These are phyloP conservation scores for Peromyscus maniculatus DNA, from an alignment of 2,113 vertebrate species.

Conservation along the genomic window DNA sequence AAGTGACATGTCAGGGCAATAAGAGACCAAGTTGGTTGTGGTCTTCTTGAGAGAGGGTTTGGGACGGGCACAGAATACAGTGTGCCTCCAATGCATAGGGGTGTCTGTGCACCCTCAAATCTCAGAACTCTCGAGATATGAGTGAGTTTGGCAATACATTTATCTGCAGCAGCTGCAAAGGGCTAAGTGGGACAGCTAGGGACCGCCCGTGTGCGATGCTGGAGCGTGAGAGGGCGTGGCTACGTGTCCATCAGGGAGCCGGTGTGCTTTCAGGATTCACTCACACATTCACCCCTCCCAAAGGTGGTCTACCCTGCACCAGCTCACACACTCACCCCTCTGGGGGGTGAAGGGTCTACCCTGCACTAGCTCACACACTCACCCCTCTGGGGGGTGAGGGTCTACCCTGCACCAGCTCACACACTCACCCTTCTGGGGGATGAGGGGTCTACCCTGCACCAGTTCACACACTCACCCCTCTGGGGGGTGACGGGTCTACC, in stretches of 20 bases:
- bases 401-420: background rate
- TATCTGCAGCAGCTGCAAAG: background rate
- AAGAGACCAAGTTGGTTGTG: no score
- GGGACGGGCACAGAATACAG: background rate
- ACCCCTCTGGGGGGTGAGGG: background rate
- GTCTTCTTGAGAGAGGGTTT: background rate
- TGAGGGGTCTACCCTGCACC: no score
- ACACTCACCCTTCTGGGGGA: background rate
- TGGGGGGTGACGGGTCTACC: background rate
- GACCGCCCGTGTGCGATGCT: background rate
- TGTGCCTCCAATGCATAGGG: background rate
- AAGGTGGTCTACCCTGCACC: no score
- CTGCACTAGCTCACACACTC: no score
- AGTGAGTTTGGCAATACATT: background rate
- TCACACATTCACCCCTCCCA: background rate
- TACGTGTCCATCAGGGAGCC: background rate
- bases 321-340: background rate
- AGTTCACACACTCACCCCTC: background rate
- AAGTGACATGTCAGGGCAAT: background rate
- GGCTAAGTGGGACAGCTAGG: background rate
- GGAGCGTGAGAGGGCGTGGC: accelerated
- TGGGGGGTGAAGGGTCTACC: no score
- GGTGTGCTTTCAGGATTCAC: background rate
- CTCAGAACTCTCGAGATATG: background rate
- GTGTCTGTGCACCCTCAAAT: background rate